Base-by-base conservation (phyloP, 2,113 vertebrate species). In the Carassius gibelio region DNA sequence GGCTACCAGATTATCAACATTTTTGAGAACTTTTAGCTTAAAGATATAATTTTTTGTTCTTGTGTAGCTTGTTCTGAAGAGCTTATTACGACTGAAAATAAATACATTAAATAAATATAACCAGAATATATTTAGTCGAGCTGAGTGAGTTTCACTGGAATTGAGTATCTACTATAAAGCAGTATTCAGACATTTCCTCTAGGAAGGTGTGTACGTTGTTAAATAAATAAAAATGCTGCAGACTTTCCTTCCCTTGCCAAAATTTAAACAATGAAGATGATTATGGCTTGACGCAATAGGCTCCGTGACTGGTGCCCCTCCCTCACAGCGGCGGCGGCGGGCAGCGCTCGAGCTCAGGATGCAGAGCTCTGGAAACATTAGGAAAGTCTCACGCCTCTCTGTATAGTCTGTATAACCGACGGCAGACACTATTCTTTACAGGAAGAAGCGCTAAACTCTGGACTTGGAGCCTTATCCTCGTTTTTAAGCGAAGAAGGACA, bases 251-350 rank as follows among this genome's bases (percentile, higher is more conserved):
- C 36, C 75, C 59, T 80, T 66, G 78, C 38, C 78, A 48, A 64
- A 80, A 80, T 64, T 48, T 14, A 64, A 80, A 81, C 61, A 81
- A 69, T 52, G 62, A 81, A 34, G 78, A 64, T 48, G n/a, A 45
- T 64, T 62, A 10, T 66, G 62, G 2, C 50, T 26, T 81, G 79
- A 81, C 79, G 79, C 79, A 52, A 76, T 76, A 76, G 5, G 42
- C 71, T 71, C 68, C 36, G 15, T 64, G n/a, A 2, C 17, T 36
- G 26, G 61, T 23, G 75, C 83, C 75, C 50, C 76, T n/a, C 76
- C 84, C 75, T 36, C 57, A 2, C 21, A 61, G 15, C 23, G 0
- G 50, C n/a, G 6, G 10, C 50, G 26, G 50, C n/a, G 30, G 50
- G 50, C 11, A 17, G 26, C 3, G 74, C 59, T 68, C 52, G 50